These are phyloP conservation scores for Drosophila nebulosa DNA, from an alignment of 1,140 invertebrate species.

Conservation along the genomic window DNA sequence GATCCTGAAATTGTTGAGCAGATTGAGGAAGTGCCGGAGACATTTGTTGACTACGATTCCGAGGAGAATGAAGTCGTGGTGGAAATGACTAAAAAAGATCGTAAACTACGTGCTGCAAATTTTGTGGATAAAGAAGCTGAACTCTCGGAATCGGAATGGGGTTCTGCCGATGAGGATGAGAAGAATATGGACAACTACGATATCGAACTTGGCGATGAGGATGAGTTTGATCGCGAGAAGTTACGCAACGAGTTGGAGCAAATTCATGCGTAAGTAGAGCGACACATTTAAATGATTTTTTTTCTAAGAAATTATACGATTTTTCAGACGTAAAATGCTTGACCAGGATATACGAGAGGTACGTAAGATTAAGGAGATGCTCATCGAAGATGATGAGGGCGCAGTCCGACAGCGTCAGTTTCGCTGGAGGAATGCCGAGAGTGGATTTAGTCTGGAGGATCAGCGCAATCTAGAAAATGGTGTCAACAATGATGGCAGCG, in stretches of 20 bases:
- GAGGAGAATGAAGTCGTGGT: constrained; percentile 86
- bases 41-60: constrained; percentile 86
- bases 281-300: neutral
- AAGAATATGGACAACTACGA: constrained; percentile 86
- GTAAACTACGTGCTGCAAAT: constrained; percentile 82
- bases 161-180: constrained; percentile 89
- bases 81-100: constrained; percentile 81
- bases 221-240: constrained; percentile 86
- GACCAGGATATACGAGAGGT: constrained; percentile 90
- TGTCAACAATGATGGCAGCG: constrained; percentile 82
- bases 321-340: constrained; percentile 84
- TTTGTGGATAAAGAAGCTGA: constrained; percentile 93
- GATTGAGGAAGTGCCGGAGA: constrained; percentile 80
- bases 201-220: constrained; percentile 86
- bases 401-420: constrained; percentile 87
- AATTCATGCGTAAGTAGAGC: constrained; percentile 84
- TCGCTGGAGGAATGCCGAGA: constrained; percentile 89
- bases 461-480: constrained; percentile 72
- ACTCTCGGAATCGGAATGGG: constrained; percentile 89
- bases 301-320: neutral
- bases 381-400: constrained; percentile 91
- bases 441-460: constrained; percentile 67
- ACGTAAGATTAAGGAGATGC: constrained; percentile 87
- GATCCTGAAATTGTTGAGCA: constrained; percentile 62
- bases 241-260: constrained; percentile 84